Evolutionary conservation across 2,888 invertebrate species (phyloP).

Genomic region (Lymantria dispar): DNA sequence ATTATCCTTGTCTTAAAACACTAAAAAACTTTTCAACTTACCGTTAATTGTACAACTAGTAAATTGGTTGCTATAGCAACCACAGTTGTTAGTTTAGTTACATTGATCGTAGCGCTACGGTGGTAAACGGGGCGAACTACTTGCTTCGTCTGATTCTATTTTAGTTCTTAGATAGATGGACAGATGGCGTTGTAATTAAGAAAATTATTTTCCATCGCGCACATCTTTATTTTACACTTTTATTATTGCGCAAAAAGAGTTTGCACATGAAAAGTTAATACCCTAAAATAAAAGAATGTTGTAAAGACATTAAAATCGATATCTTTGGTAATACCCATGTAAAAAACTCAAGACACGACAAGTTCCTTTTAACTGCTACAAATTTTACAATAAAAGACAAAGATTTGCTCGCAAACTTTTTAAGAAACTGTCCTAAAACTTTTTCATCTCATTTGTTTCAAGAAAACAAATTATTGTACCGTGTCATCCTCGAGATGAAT

Average conservation of each 20-base stretch:
- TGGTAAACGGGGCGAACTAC: slow-evolving; percentile 18
- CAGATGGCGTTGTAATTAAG: slow-evolving; percentile 26
- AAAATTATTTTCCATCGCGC: no score
- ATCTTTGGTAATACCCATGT: no score
- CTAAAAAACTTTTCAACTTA: no score
- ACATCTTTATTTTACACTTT: no score
- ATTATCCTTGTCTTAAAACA: no score
- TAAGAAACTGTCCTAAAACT: slow-evolving; percentile 1
- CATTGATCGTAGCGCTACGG: slow-evolving; percentile 18
- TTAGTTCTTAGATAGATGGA: slow-evolving; percentile 7
- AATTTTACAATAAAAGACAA: neutral
- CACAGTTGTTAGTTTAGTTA: neutral
- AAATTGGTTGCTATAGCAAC: slow-evolving; percentile 20
- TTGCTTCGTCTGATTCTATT: slow-evolving; percentile 4
- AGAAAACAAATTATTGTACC: slow-evolving; percentile 1
- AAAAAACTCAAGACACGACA: neutral
- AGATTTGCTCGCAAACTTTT: neutral
- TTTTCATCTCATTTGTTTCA: slow-evolving; percentile 1
- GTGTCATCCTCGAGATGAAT: slow-evolving; percentile 4
- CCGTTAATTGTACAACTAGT: no score
- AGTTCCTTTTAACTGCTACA: neutral
- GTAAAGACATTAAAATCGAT: no score
- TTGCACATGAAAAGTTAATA: no score
- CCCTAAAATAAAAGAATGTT: no score
- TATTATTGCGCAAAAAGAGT: no score